Base-by-base conservation (phyloP, 2,113 vertebrate genomes). In the Oreocharis arfaki region DNA sequence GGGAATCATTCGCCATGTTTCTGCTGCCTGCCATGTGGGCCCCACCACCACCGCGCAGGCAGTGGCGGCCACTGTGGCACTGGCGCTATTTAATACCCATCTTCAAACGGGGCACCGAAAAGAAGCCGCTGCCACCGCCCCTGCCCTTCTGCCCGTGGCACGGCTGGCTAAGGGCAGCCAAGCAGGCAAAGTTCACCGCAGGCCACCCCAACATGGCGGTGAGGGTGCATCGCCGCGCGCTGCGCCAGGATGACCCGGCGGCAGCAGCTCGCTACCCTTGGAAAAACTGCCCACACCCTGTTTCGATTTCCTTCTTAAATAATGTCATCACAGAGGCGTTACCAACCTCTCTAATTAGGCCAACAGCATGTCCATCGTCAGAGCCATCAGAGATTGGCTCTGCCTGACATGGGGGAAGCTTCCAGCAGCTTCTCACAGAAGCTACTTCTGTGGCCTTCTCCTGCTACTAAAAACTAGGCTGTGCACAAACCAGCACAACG, bases 51-150 rank as follows among this genome's bases (percentile, higher is more conserved):
- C 13, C 22, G 55, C 6, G 1, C 3, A 8, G 55, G 33, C 20
- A 22, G 33, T 7, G 21, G 13, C 6, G 6, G 55, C 9, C 4
- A 2, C 10, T 3, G 2, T 4, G 2, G 22, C 7, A 7, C n/a
- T 26, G n/a, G n/a, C 2, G 3, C 15, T 59, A 35, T 26, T 59
- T 11, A 59, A 26, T 35, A 23, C n/a, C 23, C 35, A n/a, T 59
- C n/a, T 59, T 57, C n/a, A 24, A 35, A 59, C 2, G 5, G n/a
- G 56, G 22, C 3, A 6, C 23, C 23, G 0, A 23, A 26, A 59
- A 59, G 56, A 59, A 35, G n/a, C 56, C 2, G 4, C 56, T 24
- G n/a, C 55, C 33, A n/a, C n/a, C 4, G 22, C n/a, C 23, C 56
- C 15, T 35, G 15, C 23, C 56, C n/a, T 59, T 35, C 56, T 59